These are phyloP conservation scores for Acholoe squamosa DNA, from an alignment of 2,888 invertebrate species.

Conservation along the genomic window DNA sequence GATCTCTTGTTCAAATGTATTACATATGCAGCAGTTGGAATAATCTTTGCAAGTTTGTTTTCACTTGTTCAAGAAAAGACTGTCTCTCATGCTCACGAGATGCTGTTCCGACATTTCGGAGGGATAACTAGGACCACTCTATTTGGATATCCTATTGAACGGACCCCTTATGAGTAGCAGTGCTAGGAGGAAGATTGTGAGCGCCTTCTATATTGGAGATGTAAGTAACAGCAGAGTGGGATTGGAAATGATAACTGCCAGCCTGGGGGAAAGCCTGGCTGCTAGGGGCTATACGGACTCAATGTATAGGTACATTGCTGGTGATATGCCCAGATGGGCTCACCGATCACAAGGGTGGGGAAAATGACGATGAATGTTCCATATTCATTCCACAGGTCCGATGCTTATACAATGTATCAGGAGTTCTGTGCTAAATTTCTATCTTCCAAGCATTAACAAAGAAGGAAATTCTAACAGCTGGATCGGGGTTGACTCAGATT, in stretches of 20 bases:
- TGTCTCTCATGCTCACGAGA: neutral
- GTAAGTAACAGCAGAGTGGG: neutral
- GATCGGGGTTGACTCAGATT: neutral
- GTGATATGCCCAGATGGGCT: neutral
- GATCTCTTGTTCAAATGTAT: too few relatives aligned
- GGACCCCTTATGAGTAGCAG: neutral
- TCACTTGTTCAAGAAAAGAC: too few relatives aligned
- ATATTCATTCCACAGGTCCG: too few relatives aligned
- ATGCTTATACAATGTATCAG: neutral
- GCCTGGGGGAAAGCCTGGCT: neutral
- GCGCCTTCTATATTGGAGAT: neutral
- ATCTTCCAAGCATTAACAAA: neutral
- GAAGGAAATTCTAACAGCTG: neutral
- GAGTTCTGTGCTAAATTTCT: neutral
- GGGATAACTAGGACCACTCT: neutral
- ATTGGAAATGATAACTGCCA: neutral
- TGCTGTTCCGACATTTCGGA: neutral
- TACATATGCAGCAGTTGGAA: too few relatives aligned
- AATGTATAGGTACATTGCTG: too few relatives aligned
- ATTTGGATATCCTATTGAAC: neutral
- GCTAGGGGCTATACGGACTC: neutral
- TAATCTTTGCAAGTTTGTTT: too few relatives aligned
- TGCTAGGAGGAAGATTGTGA: neutral
- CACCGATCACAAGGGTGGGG: neutral
- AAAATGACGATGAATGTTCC: too few relatives aligned